A percentile compares a stretch with the other conserved stretches of the same genome.
Evolutionary conservation across 2,888 invertebrate species (phyloP).

Genomic region (Drosophila dives): DNA sequence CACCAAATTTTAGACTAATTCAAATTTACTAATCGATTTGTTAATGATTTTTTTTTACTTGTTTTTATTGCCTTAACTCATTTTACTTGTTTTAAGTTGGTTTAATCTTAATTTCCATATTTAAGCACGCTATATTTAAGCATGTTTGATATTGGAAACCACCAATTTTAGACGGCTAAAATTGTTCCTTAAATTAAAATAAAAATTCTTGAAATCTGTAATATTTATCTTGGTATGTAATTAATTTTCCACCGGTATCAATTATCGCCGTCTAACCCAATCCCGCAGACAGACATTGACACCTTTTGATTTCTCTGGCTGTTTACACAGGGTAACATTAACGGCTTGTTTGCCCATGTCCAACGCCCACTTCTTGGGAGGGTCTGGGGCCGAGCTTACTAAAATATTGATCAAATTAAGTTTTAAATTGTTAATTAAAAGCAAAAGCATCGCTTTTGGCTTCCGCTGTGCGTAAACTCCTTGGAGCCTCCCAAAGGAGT

Average conservation of each 20-base stretch:
- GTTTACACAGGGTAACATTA: constrained; percentile 2
- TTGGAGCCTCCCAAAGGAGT: background rate
- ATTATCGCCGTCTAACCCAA: background rate
- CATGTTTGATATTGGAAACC: background rate
- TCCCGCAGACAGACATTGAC: constrained; percentile 3
- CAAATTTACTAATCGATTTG: background rate
- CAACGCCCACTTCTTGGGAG: background rate
- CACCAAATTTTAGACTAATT: background rate
- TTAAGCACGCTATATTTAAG: background rate
- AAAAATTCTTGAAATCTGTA: background rate
- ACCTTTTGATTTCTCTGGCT: constrained; percentile 13
- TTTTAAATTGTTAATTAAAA: constrained; percentile 78
- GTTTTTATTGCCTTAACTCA: background rate
- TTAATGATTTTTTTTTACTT: no score
- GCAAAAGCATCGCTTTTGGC: constrained; percentile 30
- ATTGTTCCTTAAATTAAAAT: background rate
- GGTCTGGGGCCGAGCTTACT: constrained; percentile 27
- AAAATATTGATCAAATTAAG: constrained; percentile 72
- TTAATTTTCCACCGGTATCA: background rate
- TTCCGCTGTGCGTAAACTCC: background rate
- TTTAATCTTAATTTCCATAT: background rate
- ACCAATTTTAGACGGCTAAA: background rate
- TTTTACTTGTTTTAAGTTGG: background rate
- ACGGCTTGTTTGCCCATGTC: background rate
- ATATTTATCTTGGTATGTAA: background rate